Evolutionary conservation across 1,140 invertebrate species (phyloP).

Genomic region (Helicoverpa zea): DNA sequence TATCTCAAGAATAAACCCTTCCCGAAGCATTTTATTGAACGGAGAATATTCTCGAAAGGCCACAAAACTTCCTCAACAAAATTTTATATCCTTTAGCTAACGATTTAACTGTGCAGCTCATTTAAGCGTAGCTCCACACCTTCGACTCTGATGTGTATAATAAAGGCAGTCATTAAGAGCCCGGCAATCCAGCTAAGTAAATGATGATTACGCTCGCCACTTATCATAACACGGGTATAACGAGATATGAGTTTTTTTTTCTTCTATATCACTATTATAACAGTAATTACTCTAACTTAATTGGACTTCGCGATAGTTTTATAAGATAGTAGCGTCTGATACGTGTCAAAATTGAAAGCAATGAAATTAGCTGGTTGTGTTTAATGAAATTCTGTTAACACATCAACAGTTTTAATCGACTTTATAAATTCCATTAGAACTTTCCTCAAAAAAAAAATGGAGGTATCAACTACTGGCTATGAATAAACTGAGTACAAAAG

Average conservation of each 20-base stretch:
- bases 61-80: not conserved
- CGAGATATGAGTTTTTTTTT: not conserved
- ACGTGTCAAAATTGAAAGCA: constrained; percentile 24
- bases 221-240: constrained; percentile 7
- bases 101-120: constrained; percentile 13
- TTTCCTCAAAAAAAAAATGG: too few species aligned
- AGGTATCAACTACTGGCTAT: too few species aligned
- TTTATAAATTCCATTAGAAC: not conserved
- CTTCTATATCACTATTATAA: constrained; percentile 5
- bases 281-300: constrained; percentile 10
- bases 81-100: constrained; percentile 11
- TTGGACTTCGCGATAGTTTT: not conserved
- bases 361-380: not conserved
- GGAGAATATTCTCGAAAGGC: not conserved
- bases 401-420: not conserved
- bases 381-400: not conserved
- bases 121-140: constrained; percentile 11
- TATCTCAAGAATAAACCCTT: not conserved
- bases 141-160: constrained; percentile 16
- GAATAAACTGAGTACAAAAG: too few species aligned
- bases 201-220: constrained; percentile 26
- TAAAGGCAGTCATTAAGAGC: constrained; percentile 27
- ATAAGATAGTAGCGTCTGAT: constrained; percentile 4
- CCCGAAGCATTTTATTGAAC: not conserved
- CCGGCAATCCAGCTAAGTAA: constrained; percentile 37